phyloP scores from a whole-genome alignment of 2,113 vertebrate species.

The Sialia sialis region DNA sequence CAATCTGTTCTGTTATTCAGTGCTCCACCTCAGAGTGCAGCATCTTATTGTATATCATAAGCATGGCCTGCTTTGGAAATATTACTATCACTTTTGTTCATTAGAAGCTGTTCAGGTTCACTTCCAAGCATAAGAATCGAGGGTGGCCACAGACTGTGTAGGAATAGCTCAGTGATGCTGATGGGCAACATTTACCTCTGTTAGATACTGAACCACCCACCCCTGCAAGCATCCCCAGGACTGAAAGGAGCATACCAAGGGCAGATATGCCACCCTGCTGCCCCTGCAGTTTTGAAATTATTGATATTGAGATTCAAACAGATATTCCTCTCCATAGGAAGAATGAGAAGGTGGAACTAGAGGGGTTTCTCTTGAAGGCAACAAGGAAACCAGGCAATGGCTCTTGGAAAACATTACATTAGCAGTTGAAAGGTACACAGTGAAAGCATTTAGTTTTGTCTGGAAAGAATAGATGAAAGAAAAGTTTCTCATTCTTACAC shows the following conservation, averaged over 20 bases:
- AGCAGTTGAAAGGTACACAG: neutral
- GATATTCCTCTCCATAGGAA: neutral
- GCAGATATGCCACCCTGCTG: neutral
- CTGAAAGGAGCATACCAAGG: neutral
- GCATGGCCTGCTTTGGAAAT: neutral
- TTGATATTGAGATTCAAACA: neutral
- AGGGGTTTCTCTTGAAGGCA: neutral
- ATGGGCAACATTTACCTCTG: neutral
- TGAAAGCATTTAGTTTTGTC: neutral
- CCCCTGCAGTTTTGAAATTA: neutral
- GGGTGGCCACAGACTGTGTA: neutral
- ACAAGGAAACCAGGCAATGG: neutral
- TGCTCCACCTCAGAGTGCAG: neutral
- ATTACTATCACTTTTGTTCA: neutral
- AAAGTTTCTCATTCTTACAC: neutral
- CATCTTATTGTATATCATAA: neutral
- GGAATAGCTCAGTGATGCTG: accelerated
- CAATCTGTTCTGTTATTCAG: neutral
- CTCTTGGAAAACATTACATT: neutral
- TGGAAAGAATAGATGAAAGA: neutral
- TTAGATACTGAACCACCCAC: accelerated
- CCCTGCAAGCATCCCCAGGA: neutral
- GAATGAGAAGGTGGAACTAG: neutral
- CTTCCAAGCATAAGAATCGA: neutral
- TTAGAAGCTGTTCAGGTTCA: neutral